Percentiles rank a stretch among this genome's conserved stretches.
These are phyloP conservation scores for Lepidochitona cinerea DNA, from an alignment of 2,888 invertebrate species.

Conservation along the genomic window DNA sequence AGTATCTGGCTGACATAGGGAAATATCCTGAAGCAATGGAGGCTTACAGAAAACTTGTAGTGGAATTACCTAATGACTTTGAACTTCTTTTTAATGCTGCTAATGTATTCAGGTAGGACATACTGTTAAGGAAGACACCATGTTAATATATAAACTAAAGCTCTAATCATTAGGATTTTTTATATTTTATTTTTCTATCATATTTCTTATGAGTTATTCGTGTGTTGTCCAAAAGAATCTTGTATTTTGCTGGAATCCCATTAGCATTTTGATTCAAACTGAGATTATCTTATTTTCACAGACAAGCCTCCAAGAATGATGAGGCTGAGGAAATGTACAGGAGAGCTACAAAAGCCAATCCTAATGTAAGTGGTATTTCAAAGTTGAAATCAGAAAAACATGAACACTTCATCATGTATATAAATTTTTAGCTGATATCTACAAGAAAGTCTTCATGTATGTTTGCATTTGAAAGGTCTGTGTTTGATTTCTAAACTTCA, in stretches of 20 bases:
- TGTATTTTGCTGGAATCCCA: not conserved
- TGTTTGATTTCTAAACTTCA: too few species aligned
- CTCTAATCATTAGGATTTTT: too few species aligned
- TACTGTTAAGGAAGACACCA: not conserved
- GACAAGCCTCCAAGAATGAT: conserved; percentile 82
- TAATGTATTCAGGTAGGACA: conserved; percentile 79
- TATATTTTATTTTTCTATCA: too few species aligned
- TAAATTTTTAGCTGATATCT: too few species aligned
- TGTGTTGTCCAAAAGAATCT: not conserved
- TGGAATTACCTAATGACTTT: conserved; percentile 84
- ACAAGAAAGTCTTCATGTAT: too few species aligned
- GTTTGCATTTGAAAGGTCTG: too few species aligned
- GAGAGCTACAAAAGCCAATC: conserved; percentile 79
- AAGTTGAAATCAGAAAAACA: too few species aligned
- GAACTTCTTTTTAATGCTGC: conserved; percentile 90
- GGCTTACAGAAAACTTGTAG: conserved; percentile 84
- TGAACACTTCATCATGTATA: too few species aligned
- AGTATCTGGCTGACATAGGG: conserved; percentile 86
- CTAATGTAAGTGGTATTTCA: conserved; percentile 77
- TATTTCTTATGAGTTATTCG: not conserved
- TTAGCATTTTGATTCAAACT: too few species aligned
- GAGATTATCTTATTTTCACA: conserved; percentile 29
- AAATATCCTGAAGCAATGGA: conserved; percentile 86
- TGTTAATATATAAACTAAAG: too few species aligned
- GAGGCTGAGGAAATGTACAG: conserved; percentile 92